A percentile compares a stretch with the other conserved stretches of the same genome.
phyloP scores from a whole-genome alignment of 2,113 vertebrate species.

The Reinhardtius hippoglossoides region DNA sequence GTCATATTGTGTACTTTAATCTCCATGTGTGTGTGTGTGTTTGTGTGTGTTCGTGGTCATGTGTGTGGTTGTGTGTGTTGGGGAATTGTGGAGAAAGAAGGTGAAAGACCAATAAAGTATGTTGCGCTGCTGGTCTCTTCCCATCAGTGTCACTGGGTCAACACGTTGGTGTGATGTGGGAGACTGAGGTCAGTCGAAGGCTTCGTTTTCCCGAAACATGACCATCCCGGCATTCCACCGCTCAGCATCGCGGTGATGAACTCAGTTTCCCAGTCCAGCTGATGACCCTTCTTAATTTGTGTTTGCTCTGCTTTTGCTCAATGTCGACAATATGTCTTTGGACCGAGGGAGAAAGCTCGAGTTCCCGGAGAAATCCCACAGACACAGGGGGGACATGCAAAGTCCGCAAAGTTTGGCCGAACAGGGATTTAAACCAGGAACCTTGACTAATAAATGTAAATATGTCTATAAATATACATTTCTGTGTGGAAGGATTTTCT shows the following conservation, averaged over 20 bases:
- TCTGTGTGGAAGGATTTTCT: too few species aligned
- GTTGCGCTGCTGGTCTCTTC: neutral
- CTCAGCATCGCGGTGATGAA: slow-evolving; percentile 32
- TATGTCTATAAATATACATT: too few species aligned
- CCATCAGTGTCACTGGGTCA: neutral
- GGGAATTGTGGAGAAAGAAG: neutral
- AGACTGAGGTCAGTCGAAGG: slow-evolving; percentile 32
- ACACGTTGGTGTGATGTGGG: slow-evolving; percentile 54
- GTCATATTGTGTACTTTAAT: too few species aligned
- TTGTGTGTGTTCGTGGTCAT: neutral
- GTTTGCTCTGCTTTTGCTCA: too few species aligned
- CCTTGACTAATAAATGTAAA: too few species aligned
- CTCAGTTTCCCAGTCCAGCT: neutral
- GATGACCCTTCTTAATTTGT: neutral
- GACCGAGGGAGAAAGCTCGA: too few species aligned
- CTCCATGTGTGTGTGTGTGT: too few species aligned
- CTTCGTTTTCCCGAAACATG: slow-evolving; percentile 60
- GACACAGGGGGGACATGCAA: too few species aligned
- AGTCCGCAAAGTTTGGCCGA: too few species aligned
- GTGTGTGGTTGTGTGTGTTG: neutral
- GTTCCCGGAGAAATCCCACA: too few species aligned
- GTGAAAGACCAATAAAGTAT: neutral
- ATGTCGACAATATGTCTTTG: too few species aligned
- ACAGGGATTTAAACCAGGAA: too few species aligned
- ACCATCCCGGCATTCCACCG: slow-evolving; percentile 62